Base-by-base conservation (phyloP, 2,888 invertebrate species). In the Macaria liturata region DNA sequence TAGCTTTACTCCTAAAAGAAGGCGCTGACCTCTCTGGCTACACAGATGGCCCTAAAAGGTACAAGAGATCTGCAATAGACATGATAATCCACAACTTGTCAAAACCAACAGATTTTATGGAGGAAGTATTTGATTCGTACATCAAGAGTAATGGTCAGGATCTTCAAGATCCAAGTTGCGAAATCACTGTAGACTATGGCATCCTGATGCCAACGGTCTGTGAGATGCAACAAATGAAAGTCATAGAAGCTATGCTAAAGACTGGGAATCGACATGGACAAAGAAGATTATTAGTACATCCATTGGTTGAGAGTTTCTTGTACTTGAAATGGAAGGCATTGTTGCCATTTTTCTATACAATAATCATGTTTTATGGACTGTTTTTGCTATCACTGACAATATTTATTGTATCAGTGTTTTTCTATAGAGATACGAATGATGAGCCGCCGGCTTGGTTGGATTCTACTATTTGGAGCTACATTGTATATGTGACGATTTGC, bases 251-350 rank as follows among this genome's bases (percentile, higher is more conserved):
- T 0, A 70, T 94, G 1, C 67, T 93, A 0, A 91, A 93, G 66
- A 92, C 92, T 61, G 92, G 93, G 0, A 92, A 92, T 52, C 81
- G 91, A 72, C 82, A 87, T 53, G 83, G 86, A 0, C 91, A 93
- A 59, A 87, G 85, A 56, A 81, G 78, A 40, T 70, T 93, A 1
- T 76, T 94, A 0, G 86, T 93, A 0, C 94, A 94, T 77, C 94
- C 94, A 0, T 75, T 93, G 46, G 82, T 93, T 3, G 93, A 94
- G 72, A 93, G 93, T 62, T 94, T 93, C 66, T 72, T 94, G 0
- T 90, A 84, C 61, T 72, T 93, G 3, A 94, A 94, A 78, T 94
- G 94, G 94, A 89, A 87, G 54, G 92, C 91, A 3, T 70, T 93
- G 9, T 71, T 92, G 44, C 87, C 90, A 40, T 93, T 93, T 70